A percentile compares a stretch with the other conserved stretches of the same genome.
phyloP scores from a whole-genome alignment of 2,113 vertebrate species.

The Amphiprion ocellaris region DNA sequence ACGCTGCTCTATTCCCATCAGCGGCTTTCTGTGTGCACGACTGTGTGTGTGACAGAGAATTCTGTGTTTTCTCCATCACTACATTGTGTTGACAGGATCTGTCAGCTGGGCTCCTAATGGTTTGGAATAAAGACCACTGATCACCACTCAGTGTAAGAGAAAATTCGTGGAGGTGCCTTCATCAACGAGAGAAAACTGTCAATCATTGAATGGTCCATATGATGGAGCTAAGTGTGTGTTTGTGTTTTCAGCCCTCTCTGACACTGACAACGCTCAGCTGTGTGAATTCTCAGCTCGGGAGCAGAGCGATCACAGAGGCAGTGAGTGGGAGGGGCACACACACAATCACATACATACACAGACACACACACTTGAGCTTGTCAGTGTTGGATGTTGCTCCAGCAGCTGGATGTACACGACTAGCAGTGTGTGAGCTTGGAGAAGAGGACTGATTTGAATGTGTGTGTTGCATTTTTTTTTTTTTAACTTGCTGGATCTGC shows the following conservation, averaged over 20 bases:
- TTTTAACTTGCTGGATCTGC: neutral
- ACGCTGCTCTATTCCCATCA: neutral
- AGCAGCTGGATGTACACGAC: slow-evolving; percentile 56
- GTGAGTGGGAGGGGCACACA: slow-evolving; percentile 75
- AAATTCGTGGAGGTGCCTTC: neutral
- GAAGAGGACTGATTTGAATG: slow-evolving; percentile 12
- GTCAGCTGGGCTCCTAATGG: slow-evolving; percentile 28
- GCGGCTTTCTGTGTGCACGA: slow-evolving; percentile 13
- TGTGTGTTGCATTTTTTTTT: slow-evolving; percentile 2
- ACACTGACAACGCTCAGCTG: slow-evolving; percentile 47
- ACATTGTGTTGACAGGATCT: slow-evolving; percentile 45
- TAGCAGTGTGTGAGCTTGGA: slow-evolving; percentile 49
- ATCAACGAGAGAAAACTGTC: neutral
- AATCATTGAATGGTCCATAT: neutral
- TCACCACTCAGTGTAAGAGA: neutral
- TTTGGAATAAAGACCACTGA: slow-evolving; percentile 28
- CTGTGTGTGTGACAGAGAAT: neutral
- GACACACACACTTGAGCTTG: slow-evolving; percentile 46
- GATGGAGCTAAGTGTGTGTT: slow-evolving; percentile 20
- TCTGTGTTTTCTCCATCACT: slow-evolving; percentile 28
- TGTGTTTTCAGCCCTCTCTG: slow-evolving; percentile 6
- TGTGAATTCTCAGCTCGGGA: slow-evolving; percentile 60
- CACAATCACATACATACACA: slow-evolving; percentile 48
- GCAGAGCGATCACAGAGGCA: slow-evolving; percentile 54
- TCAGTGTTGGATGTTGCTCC: slow-evolving; percentile 68